These are phyloP conservation scores for Drosophila gaucha DNA, from an alignment of 2,888 invertebrate species.

Conservation along the genomic window DNA sequence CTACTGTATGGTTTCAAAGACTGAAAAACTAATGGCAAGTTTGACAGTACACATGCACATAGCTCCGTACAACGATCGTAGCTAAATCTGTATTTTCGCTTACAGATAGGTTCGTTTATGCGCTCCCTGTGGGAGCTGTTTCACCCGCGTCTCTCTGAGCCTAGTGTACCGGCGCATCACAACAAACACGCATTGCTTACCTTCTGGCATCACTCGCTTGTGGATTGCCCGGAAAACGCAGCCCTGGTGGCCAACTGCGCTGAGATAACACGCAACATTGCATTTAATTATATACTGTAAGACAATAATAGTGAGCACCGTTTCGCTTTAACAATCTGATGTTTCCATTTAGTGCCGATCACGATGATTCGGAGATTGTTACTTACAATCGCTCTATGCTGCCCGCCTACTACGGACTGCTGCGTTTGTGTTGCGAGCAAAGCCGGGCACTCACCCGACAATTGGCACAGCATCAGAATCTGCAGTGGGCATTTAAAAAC, in stretches of 20 bases:
- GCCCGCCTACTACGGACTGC: conserved; percentile 95
- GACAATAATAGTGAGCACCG: conserved; percentile 68
- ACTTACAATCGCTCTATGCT: conserved; percentile 97
- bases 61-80: too few relatives aligned
- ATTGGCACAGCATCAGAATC: conserved; percentile 96
- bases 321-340: neutral
- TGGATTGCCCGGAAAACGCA: conserved; percentile 97
- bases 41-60: conserved; percentile 2
- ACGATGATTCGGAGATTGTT: conserved; percentile 97
- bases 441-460: conserved; percentile 94
- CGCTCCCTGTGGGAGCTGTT: conserved; percentile 96
- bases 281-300: conserved; percentile 98
- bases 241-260: conserved; percentile 94
- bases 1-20: conserved; percentile 95
- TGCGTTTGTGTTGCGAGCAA: conserved; percentile 95
- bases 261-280: conserved; percentile 96
- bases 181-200: conserved; percentile 96
- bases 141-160: conserved; percentile 97
- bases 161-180: conserved; percentile 96
- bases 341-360: conserved; percentile 90
- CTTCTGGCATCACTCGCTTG: conserved; percentile 97
- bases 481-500: conserved; percentile 98
- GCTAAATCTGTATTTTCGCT: conserved; percentile 9
- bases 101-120: conserved; percentile 96
- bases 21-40: conserved; percentile 95